Evolutionary conservation across 2,797 vertebrate species (phyloP).

Genomic region (Lagorchestes hirsutus): DNA sequence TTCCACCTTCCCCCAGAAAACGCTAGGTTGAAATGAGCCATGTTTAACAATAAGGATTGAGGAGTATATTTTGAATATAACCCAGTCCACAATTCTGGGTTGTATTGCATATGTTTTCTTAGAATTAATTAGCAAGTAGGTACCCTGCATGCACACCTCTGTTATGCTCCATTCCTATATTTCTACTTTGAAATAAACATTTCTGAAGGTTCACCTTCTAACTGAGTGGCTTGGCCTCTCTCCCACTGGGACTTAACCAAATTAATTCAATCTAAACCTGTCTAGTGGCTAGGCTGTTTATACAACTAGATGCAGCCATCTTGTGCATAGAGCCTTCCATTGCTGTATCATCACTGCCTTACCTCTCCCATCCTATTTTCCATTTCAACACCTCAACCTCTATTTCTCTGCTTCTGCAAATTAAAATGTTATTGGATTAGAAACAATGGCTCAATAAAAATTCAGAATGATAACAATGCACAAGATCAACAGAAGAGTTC

Average conservation of each 20-base stretch:
- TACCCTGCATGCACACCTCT: neutral
- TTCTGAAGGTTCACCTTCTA: conserved; percentile 12
- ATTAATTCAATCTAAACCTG: conserved; percentile 1
- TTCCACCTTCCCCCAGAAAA: neutral
- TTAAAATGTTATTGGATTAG: conserved; percentile 22
- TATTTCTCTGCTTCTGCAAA: neutral
- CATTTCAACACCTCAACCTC: neutral
- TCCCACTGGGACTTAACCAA: conserved; percentile 33
- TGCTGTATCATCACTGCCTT: conserved; percentile 1
- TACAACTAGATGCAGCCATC: conserved; percentile 23
- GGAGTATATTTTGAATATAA: neutral
- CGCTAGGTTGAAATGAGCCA: neutral
- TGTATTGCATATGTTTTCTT: conserved; percentile 4
- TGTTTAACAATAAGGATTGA: neutral
- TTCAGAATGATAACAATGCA: conserved; percentile 27
- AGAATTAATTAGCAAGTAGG: neutral
- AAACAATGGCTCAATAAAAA: conserved; percentile 32
- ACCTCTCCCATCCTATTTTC: neutral
- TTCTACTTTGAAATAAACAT: conserved; percentile 25
- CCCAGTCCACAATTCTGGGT: neutral
- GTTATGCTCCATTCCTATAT: conserved; percentile 32
- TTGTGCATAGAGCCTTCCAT: neutral
- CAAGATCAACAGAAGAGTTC: neutral
- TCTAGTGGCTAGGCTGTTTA: conserved; percentile 3
- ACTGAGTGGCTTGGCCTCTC: conserved; percentile 23